Percentiles rank a stretch among this genome's conserved stretches.
Evolutionary conservation across 2,113 vertebrate species (phyloP).

Genomic region (Oncorhynchus mykiss): DNA sequence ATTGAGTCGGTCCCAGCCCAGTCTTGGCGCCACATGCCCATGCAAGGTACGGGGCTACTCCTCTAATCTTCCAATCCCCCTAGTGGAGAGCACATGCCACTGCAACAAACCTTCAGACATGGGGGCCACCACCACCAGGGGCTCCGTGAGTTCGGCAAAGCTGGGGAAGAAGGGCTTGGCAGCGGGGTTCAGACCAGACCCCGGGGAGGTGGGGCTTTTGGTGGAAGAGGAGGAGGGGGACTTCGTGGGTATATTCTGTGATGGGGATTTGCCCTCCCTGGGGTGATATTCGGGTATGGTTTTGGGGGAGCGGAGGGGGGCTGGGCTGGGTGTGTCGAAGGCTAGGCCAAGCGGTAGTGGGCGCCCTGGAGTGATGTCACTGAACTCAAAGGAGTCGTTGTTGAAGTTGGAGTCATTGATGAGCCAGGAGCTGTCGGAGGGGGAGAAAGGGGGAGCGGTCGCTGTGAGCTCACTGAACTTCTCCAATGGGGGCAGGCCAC

Average conservation of each 20-base stretch:
- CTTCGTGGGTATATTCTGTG: conserved; percentile 58
- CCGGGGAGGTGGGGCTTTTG: conserved; percentile 62
- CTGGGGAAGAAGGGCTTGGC: conserved; percentile 75
- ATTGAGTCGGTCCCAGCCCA: conserved; percentile 33
- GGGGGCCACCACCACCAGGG: conserved; percentile 37
- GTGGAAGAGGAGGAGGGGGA: conserved; percentile 44
- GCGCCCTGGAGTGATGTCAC: conserved; percentile 20
- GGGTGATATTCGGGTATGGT: conserved; percentile 57
- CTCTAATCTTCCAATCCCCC: conserved; percentile 10
- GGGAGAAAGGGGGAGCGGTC: conserved; percentile 65
- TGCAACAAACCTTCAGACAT: conserved; percentile 74
- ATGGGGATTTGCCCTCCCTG: conserved; percentile 47
- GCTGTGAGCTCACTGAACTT: conserved; percentile 43
- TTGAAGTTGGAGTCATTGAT: conserved; percentile 53
- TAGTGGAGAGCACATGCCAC: conserved; percentile 29
- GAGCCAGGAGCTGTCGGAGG: conserved; percentile 67
- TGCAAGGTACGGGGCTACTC: conserved; percentile 51
- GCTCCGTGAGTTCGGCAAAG: conserved; percentile 65
- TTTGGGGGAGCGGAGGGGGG: conserved; percentile 67
- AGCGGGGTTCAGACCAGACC: conserved; percentile 9
- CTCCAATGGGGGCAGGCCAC: conserved; percentile 31
- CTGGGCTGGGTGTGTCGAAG: conserved; percentile 57
- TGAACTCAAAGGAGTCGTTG: conserved; percentile 51
- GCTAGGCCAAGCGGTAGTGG: conserved; percentile 41
- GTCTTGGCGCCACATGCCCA: conserved; percentile 40